These are phyloP conservation scores for Huso huso DNA, from an alignment of 2,797 vertebrate species.

Conservation along the genomic window DNA sequence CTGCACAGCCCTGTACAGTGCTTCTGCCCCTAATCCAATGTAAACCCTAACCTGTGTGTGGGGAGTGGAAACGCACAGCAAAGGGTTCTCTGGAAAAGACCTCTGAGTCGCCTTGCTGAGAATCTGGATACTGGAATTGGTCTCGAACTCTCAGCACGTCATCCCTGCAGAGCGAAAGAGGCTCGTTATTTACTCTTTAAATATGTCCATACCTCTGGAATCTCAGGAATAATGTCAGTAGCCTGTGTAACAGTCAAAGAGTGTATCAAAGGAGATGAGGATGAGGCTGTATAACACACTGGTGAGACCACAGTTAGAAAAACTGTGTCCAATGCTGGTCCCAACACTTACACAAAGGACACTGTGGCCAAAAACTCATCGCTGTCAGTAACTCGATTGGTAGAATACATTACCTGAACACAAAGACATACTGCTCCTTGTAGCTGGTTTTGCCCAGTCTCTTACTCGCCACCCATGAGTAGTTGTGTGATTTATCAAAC, in stretches of 20 bases:
- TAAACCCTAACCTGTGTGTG: constrained; percentile 51
- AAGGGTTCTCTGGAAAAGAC: constrained; percentile 68
- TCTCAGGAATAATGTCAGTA: too few species aligned
- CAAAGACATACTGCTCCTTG: constrained; percentile 71
- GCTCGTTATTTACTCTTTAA: not conserved
- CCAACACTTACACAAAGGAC: too few species aligned
- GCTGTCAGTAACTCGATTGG: not conserved
- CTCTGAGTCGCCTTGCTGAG: constrained; percentile 32
- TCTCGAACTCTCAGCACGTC: constrained; percentile 58
- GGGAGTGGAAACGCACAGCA: constrained; percentile 57
- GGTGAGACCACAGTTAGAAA: not conserved
- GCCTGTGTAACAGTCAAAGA: too few species aligned
- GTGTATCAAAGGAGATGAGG: not conserved
- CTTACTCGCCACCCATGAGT: constrained; percentile 47
- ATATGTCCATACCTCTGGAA: too few species aligned
- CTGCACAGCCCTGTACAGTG: too few species aligned
- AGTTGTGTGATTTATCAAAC: constrained; percentile 39
- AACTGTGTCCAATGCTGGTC: not conserved
- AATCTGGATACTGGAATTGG: constrained; percentile 53
- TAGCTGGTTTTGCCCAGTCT: constrained; percentile 59
- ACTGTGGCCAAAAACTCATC: not conserved
- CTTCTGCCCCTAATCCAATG: not conserved
- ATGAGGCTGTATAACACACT: not conserved
- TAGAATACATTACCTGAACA: constrained; percentile 56
- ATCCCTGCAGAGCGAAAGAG: constrained; percentile 37